Conservation (phyloP, 2,797 vertebrate species). For the Trachurus trachurus region DNA sequence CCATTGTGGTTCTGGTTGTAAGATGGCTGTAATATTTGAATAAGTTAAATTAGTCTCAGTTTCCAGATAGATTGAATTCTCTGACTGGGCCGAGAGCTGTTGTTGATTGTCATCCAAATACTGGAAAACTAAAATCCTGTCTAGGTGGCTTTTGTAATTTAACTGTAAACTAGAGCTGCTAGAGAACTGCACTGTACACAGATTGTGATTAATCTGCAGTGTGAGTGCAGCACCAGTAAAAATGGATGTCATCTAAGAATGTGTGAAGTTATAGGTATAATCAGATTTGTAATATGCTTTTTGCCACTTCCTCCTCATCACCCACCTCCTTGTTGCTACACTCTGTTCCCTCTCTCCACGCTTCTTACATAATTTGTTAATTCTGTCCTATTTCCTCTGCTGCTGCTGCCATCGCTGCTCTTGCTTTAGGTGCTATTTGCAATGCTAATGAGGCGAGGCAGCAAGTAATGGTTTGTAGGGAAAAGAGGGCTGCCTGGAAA, state of each 20-base stretch:
- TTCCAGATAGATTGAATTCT: not conserved
- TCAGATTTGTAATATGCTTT: constrained; percentile 67
- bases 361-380: constrained; percentile 81
- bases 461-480: constrained; percentile 73
- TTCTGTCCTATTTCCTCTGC: constrained; percentile 80
- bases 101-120: not conserved
- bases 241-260: constrained; percentile 62
- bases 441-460: constrained; percentile 82
- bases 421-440: constrained; percentile 81
- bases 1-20: not conserved
- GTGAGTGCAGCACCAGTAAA: constrained; percentile 24
- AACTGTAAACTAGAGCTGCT: constrained; percentile 7
- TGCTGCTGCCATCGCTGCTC: constrained; percentile 71
- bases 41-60: not conserved
- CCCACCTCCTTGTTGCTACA: constrained; percentile 68
- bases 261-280: constrained; percentile 63
- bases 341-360: constrained; percentile 64
- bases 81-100: not conserved
- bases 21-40: not conserved
- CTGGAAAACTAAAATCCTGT: not conserved
- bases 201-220: constrained; percentile 22
- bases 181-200: constrained; percentile 4
- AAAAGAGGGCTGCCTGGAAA: constrained; percentile 72
- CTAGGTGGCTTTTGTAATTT: constrained; percentile 5
- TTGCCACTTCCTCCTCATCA: constrained; percentile 66